A percentile compares a stretch with the other conserved stretches of the same genome.
Evolutionary conservation across 2,797 vertebrate genomes (phyloP).

Genomic region (Schizopygopsis malacanthus): DNA sequence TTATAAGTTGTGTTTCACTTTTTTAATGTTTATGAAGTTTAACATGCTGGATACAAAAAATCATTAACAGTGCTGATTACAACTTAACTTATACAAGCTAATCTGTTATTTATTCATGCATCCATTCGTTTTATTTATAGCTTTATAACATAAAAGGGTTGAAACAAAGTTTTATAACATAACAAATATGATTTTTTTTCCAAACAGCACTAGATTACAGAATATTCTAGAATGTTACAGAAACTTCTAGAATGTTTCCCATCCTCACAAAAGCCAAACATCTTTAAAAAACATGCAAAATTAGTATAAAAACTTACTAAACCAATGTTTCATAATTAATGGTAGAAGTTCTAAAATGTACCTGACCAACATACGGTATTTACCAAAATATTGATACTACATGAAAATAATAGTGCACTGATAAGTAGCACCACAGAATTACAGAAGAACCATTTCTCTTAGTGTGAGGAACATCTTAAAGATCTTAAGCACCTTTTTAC

Average conservation of each 20-base stretch:
- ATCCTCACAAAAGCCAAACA: neutral
- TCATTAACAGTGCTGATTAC: neutral
- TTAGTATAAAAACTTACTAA: neutral
- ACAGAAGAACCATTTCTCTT: neutral
- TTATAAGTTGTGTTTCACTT: neutral
- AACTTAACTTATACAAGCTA: neutral
- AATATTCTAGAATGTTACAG: neutral
- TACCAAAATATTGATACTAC: neutral
- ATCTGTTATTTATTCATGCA: neutral
- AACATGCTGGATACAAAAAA: neutral
- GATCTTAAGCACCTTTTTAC: neutral
- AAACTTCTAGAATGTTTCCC: neutral
- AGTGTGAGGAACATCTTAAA: neutral
- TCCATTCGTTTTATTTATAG: neutral
- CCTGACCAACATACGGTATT: neutral
- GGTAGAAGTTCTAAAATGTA: neutral
- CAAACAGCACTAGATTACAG: neutral
- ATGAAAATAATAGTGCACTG: neutral
- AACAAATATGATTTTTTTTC: neutral
- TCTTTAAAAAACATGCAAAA: neutral
- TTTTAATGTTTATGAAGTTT: neutral
- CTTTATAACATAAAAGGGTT: neutral
- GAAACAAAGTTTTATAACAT: neutral
- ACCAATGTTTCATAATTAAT: neutral
- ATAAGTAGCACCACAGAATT: neutral